Conservation (phyloP, 1,140 invertebrate species). For the Linepithema humile region DNA sequence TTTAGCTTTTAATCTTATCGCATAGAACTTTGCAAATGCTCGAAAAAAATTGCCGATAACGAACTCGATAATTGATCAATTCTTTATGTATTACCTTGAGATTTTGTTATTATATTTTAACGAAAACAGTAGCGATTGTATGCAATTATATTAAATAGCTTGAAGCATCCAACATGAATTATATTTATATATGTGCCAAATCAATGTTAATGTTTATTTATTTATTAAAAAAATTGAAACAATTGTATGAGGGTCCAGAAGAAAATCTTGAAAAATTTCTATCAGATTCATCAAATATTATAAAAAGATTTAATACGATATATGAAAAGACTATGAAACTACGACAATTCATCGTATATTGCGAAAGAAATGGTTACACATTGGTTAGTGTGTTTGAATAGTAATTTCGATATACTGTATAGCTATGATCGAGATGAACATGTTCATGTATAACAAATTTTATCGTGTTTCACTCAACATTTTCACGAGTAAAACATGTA, state of each 20-base stretch:
- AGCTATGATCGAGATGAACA: constrained; percentile 41
- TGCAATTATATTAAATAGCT: constrained; percentile 70
- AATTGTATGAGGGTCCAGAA: not conserved
- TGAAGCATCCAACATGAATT: constrained; percentile 58
- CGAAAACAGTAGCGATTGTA: constrained; percentile 10
- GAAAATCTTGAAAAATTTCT: not conserved
- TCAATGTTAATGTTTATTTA: constrained; percentile 50
- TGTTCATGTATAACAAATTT: constrained; percentile 24
- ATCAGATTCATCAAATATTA: not conserved
- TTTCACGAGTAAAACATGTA: constrained; percentile 32
- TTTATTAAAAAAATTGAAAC: constrained; percentile 10
- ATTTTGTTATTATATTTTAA: constrained; percentile 8
- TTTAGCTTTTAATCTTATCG: not conserved
- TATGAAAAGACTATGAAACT: not conserved
- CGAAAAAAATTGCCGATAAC: constrained; percentile 50
- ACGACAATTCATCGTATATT: constrained; percentile 12
- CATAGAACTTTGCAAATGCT: constrained; percentile 40
- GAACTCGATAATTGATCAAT: constrained; percentile 19
- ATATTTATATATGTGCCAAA: too few relatives aligned
- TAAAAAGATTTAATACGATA: not conserved
- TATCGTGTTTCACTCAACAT: constrained; percentile 3
- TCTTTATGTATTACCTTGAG: constrained; percentile 1
- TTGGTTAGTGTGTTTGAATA: constrained; percentile 17
- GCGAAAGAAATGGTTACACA: not conserved
- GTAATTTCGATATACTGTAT: constrained; percentile 38